Percentiles rank a stretch among this genome's conserved stretches.
These are phyloP conservation scores for Sebastolobus alascanus DNA, from an alignment of 2,797 vertebrate genomes.

Conservation along the genomic window DNA sequence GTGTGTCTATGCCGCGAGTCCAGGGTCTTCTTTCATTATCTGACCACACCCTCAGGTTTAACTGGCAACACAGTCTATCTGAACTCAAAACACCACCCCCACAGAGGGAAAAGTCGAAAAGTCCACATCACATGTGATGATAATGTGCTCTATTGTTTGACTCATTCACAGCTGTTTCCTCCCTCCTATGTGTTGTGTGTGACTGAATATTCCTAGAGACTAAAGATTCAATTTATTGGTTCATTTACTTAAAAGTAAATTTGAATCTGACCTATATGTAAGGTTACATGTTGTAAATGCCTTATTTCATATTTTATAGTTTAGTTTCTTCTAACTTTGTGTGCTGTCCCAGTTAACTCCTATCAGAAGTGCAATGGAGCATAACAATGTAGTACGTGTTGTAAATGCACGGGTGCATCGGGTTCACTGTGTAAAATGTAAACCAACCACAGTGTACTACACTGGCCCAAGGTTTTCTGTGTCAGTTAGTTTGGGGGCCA, in stretches of 20 bases:
- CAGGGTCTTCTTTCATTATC: neutral
- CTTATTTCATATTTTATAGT: neutral
- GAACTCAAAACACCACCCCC: neutral
- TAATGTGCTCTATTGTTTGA: neutral
- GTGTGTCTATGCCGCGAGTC: too few relatives aligned
- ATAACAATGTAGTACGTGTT: neutral
- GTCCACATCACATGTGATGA: neutral
- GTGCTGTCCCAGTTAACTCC: neutral
- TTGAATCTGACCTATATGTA: neutral
- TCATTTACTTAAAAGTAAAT: neutral
- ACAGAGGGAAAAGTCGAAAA: conserved; percentile 34
- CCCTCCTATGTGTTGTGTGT: neutral
- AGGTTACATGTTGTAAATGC: neutral
- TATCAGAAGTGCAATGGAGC: neutral
- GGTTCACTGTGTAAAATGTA: neutral
- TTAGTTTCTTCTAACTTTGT: neutral
- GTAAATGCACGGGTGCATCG: neutral
- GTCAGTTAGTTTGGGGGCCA: neutral
- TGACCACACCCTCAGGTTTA: neutral
- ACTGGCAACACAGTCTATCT: neutral
- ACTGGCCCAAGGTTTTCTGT: neutral
- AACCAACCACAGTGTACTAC: neutral
- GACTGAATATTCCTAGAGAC: neutral
- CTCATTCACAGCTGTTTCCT: neutral
- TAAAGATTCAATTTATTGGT: neutral